Base-by-base conservation (phyloP, 2,113 vertebrate genomes). In the Gymnocephalus cernua region DNA sequence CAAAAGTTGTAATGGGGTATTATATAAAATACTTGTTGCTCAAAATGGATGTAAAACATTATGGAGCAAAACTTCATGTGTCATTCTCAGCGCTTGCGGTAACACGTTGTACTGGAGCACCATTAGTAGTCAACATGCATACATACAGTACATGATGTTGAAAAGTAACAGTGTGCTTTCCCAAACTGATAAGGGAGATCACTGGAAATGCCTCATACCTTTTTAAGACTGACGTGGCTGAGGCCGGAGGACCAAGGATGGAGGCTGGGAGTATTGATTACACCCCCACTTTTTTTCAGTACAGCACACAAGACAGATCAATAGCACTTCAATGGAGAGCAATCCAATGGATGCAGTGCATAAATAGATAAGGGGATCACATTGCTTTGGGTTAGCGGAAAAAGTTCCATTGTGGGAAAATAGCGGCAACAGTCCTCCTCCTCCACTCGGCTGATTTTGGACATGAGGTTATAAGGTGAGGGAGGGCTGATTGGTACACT, bases 361-460 rank as follows among this genome's bases (percentile, higher is more conserved):
- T 74, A 75, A 91, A 91, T 86, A 90, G 86, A 90, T 47, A 35
- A 79, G 66, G 59, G 68, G 82, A 87, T 92, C 86, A 64, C 76
- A 62, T 91, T 88, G 75, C 84, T 61, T 77, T 62, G 32, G 54
- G 63, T 72, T 54, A 50, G 62, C 62, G 48, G 76, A 82, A 70
- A 84, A 63, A 57, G 12, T 71, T 77, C 50, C 27, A 68, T 29
- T 64, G 76, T 85, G 76, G 73, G 82, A 79, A 89, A 77, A 62
- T 54, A 27, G 44, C 77, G 48, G 63, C 71, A n/a, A 9, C 25
- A 29, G 23, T 63, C 16, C 19, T 58, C 7, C 6, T 11, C 35
- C 12, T 64, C 51, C 19, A 3, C n/a, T 29, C 11, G 11, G 25
- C 9, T 57, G 77, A 15, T 58, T 80, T 58, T 67, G 27, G 44